Evolutionary conservation across 2,113 vertebrate species (phyloP).

Genomic region (Daubentonia madagascariensis): DNA sequence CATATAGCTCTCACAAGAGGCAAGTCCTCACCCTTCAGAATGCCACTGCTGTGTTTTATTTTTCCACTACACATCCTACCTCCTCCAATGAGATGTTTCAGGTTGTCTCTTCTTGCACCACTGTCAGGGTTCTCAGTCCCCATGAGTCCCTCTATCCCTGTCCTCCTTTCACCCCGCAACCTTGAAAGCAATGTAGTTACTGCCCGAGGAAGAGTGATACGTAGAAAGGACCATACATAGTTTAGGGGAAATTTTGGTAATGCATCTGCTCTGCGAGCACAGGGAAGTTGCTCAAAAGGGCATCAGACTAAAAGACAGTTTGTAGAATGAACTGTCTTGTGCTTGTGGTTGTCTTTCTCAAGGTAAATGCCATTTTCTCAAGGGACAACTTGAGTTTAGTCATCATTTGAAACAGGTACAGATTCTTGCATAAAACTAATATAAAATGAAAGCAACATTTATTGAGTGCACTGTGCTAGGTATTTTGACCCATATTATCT

Average conservation of each 20-base stretch:
- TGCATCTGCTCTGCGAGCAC: background rate
- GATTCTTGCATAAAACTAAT: constrained; percentile 46
- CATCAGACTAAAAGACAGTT: background rate
- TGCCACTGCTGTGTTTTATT: background rate
- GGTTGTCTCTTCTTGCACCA: background rate
- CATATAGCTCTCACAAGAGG: background rate
- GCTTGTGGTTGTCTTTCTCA: background rate
- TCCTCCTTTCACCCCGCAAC: background rate
- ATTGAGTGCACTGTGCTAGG: background rate
- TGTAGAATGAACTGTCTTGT: background rate
- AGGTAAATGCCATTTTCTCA: constrained; percentile 48
- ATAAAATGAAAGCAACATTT: background rate
- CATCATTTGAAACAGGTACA: constrained; percentile 41
- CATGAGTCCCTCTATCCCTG: background rate
- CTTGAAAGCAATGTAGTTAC: background rate
- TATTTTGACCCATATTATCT: background rate
- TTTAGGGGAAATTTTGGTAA: background rate
- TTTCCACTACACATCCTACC: background rate
- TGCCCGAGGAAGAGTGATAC: background rate
- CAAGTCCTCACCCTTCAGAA: background rate
- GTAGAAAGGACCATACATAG: background rate
- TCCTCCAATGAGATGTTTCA: background rate
- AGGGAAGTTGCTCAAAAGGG: background rate
- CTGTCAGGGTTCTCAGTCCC: background rate
- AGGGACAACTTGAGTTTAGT: constrained; percentile 52